Evolutionary conservation across 1,140 invertebrate species (phyloP), one percentile per base, ranked within the genome.

Genomic region (Zaprionus inermis): DNA sequence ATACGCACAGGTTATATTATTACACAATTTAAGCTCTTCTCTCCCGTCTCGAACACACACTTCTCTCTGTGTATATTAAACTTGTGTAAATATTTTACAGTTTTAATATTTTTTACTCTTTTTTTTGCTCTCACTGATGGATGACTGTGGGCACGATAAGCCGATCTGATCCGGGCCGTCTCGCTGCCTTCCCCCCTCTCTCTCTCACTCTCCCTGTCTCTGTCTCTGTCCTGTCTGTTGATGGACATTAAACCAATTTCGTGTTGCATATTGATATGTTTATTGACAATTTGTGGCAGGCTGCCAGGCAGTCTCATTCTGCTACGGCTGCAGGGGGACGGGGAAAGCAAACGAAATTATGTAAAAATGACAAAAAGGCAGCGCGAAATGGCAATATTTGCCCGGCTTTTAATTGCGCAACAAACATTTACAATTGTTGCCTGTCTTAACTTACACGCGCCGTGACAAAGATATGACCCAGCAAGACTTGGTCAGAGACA

Each of bases 351-450:
- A 86, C 88, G 83, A 86, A 86, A 88, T 86, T 83, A 86, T 69
- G 58, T 34, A 70, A 64, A 74, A 73, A 73, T 56, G 38, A 56
- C 65, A 67, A 67, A 38, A 66, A 59, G 58, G 56, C 76, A 72
- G 34, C 67, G 58, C 30, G 30, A 41, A 76, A 72, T 88, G 79
- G 44, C 69, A 73, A 55, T 76, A 72, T 82, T 72, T 75, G 79
- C 60, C 38, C 60, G 83, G 46, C 76, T 86, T 86, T 86, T 86
- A 86, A 86, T 86, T 86, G 83, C 79, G 70, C 76, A 86, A 88
- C 83, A 86, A 88, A 86, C 83, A 86, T 88, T 88, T 86, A 86
- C 83, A 86, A 88, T 88, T 83, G 83, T 88, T 88, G 76, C 52
- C 83, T 83, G 83, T 86, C 83, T 88, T 75, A 78, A 89, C 83